Evolutionary conservation across 2,888 invertebrate species (phyloP).

Genomic region (Synanthedon tipuliformis): DNA sequence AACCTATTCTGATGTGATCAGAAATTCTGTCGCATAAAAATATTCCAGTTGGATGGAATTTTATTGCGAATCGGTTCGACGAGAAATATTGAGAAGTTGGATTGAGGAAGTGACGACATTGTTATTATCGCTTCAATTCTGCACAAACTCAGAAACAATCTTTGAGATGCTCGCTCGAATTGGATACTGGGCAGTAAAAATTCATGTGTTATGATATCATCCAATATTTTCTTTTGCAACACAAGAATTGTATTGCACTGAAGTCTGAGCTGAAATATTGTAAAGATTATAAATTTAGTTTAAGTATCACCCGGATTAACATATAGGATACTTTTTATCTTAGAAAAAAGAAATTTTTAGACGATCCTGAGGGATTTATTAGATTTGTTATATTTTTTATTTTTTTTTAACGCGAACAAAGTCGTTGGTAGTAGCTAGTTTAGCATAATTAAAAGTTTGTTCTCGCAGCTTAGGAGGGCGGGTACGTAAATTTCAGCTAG

Average conservation of each 20-base stretch:
- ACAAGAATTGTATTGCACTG: neutral
- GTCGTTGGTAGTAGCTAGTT: constrained; percentile 29
- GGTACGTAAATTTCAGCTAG: constrained; percentile 50
- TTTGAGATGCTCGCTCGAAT: constrained; percentile 43
- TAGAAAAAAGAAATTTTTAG: too few species aligned
- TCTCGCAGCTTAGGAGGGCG: constrained; percentile 45
- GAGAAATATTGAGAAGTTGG: constrained; percentile 58
- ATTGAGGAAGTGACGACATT: constrained; percentile 64
- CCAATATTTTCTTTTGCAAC: constrained; percentile 21
- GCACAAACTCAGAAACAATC: constrained; percentile 49
- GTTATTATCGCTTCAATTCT: constrained; percentile 61
- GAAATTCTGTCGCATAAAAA: constrained; percentile 16
- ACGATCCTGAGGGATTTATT: too few species aligned
- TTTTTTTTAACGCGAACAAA: too few species aligned
- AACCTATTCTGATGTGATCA: neutral
- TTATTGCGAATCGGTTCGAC: constrained; percentile 41
- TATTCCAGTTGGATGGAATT: constrained; percentile 33
- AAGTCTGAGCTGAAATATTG: neutral
- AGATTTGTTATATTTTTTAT: too few species aligned
- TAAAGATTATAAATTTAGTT: too few species aligned
- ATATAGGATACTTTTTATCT: too few species aligned
- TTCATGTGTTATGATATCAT: constrained; percentile 46
- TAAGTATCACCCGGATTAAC: neutral
- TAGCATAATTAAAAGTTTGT: constrained; percentile 8
- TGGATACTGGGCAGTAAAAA: constrained; percentile 49